Evolutionary conservation across 2,113 vertebrate species (phyloP).

Genomic region (Ginglymostoma cirratum): DNA sequence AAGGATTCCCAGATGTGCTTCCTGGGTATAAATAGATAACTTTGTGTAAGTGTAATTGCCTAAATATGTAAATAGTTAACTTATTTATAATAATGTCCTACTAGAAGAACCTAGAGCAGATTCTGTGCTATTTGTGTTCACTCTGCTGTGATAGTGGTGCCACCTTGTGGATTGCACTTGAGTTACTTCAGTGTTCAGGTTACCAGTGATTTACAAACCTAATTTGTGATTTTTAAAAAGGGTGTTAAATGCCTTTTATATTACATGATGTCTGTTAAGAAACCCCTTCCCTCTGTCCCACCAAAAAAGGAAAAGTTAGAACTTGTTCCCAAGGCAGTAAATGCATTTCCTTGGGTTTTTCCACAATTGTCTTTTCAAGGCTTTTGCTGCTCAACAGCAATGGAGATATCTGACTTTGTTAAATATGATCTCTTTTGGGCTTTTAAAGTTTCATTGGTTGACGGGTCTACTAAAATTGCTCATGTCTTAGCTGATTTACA

Average conservation of each 20-base stretch:
- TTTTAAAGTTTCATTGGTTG: neutral
- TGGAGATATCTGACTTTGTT: neutral
- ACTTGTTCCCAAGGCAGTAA: neutral
- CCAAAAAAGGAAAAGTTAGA: neutral
- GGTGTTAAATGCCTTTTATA: neutral
- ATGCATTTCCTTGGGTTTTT: neutral
- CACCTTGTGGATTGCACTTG: conserved; percentile 66
- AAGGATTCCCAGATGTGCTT: conserved; percentile 57
- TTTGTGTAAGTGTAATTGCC: conserved; percentile 76
- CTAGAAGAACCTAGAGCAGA: conserved; percentile 68
- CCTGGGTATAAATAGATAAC: conserved; percentile 62
- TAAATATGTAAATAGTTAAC: conserved; percentile 82
- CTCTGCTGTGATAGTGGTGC: conserved; percentile 71
- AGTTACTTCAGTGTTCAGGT: conserved; percentile 60
- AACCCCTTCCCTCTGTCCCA: neutral
- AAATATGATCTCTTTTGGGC: neutral
- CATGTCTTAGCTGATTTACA: neutral
- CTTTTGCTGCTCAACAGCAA: neutral
- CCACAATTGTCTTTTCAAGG: neutral
- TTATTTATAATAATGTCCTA: conserved; percentile 76
- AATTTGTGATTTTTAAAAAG: conserved; percentile 46
- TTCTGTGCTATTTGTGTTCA: conserved; percentile 59
- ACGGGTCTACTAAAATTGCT: neutral
- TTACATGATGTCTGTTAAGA: conserved; percentile 4
- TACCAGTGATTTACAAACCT: conserved; percentile 14